These are phyloP conservation scores for Galerucella calmariensis DNA, from an alignment of 2,888 invertebrate species.

Conservation along the genomic window DNA sequence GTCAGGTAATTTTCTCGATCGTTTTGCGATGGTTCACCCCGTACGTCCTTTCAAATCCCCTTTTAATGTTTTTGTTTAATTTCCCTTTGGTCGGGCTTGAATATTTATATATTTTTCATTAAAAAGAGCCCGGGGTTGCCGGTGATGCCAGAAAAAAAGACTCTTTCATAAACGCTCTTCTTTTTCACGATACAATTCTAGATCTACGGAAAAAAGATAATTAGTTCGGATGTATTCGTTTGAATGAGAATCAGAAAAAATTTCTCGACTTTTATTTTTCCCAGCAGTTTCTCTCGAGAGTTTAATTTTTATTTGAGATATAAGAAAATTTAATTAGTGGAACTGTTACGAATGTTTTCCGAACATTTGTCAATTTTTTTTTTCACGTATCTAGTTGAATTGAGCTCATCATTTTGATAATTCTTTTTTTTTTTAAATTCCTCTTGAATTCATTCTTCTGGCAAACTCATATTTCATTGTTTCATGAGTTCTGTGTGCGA, in stretches of 20 bases:
- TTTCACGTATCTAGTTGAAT: too few species aligned
- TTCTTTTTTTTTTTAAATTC: too few species aligned
- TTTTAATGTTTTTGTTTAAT: slow-evolving; percentile 44
- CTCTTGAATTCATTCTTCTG: too few species aligned
- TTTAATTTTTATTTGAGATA: slow-evolving; percentile 24
- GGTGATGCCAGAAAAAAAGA: slow-evolving; percentile 12
- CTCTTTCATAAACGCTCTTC: slow-evolving; percentile 37
- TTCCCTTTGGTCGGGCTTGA: slow-evolving; percentile 40
- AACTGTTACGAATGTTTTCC: slow-evolving; percentile 21
- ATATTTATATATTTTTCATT: slow-evolving; percentile 46
- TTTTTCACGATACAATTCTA: slow-evolving; percentile 34
- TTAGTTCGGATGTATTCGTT: slow-evolving; percentile 33
- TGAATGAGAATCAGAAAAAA: slow-evolving; percentile 30
- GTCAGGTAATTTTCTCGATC: not conserved
- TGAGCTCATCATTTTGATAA: too few species aligned
- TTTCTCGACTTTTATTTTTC: slow-evolving; percentile 8
- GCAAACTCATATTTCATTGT: too few species aligned
- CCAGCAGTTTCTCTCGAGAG: slow-evolving; percentile 16
- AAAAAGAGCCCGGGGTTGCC: slow-evolving; percentile 36
- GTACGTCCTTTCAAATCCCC: slow-evolving; percentile 37
- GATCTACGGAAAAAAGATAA: slow-evolving; percentile 34
- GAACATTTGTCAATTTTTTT: slow-evolving; percentile 1
- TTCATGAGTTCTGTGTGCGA: too few species aligned
- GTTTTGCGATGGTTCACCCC: slow-evolving; percentile 7
- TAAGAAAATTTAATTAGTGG: slow-evolving; percentile 31